Base-by-base conservation (phyloP, 2,113 vertebrate species). In the Caloenas nicobarica region DNA sequence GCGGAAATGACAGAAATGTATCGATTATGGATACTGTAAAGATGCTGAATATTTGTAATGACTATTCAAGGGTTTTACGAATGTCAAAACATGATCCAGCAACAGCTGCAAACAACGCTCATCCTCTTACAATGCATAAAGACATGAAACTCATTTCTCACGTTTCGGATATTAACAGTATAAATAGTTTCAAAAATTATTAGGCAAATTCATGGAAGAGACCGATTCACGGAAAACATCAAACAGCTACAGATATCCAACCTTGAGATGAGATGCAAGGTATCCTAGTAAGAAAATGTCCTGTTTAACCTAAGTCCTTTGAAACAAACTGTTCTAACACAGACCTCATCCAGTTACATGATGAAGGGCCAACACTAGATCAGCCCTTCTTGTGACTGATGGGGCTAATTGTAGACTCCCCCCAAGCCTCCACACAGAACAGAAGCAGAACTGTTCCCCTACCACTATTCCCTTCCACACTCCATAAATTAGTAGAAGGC, bases 361-460 rank as follows among this genome's bases (percentile, higher is more conserved):
- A 74, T 6, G 23, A 81, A 92, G 23, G 31, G 24, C 58, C 79
- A 86, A 61, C 40, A 57, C 34, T 48, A 40, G 54, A 76, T 62
- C 85, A 76, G 38, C 5, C 29, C 66, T 85, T 48, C 44, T 60
- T 36, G 22, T 38, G 74, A 83, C 44, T 54, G 81, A 85, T 16
- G 36, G 22, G 80, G 53, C 79, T 62, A 61, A 65, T 73, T 82
- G 76, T 57, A 90, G 62, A 61, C 68, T 83, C n/a, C 29, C 25
- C 29, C 11, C 36, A 80, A 87, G 58, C 36, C 62, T 66, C 36
- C 69, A 34, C 17, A 73, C 6, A 42, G 71, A 88, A 93, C 78
- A 93, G 85, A 66, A 83, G 60, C 36, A 85, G 57, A 94, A 89
- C 62, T 95, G 70, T 69, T 91, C 70, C 81, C 17, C n/a, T 72